Percentiles rank a stretch among this genome's conserved stretches.
Evolutionary conservation across 2,888 invertebrate genomes (phyloP).

Genomic region (Tenthredo livida): DNA sequence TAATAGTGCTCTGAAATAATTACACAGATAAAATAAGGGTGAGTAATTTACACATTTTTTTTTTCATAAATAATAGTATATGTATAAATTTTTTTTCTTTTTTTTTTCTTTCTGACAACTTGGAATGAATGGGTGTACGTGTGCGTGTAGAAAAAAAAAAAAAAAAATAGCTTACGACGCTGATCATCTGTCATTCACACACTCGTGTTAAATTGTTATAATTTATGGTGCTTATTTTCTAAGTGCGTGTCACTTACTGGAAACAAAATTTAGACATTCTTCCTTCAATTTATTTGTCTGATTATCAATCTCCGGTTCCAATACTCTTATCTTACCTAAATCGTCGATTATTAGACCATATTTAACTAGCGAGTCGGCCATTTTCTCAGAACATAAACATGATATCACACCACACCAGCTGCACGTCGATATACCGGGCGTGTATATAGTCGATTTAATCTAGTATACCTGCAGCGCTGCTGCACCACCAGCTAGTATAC

Average conservation of each 20-base stretch:
- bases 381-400: constrained; percentile 72
- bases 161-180: not conserved
- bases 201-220: not conserved
- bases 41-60: not conserved
- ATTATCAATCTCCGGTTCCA: constrained; percentile 88
- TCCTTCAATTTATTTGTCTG: constrained; percentile 92
- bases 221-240: constrained; percentile 34
- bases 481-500: no score
- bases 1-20: constrained; percentile 10
- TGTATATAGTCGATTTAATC: not conserved
- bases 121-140: not conserved
- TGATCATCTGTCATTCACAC: constrained; percentile 12
- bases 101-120: not conserved
- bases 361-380: constrained; percentile 87
- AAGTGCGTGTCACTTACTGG: constrained; percentile 82
- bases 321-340: constrained; percentile 88
- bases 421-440: not conserved
- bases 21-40: not conserved
- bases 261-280: constrained; percentile 91
- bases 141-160: not conserved
- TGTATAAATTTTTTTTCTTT: not conserved
- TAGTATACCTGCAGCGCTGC: no score
- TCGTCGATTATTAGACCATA: constrained; percentile 94
- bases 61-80: not conserved
- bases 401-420: not conserved